Conservation (phyloP, 30 jellyfish, hydroid and myxozoan genomes). For the Aurelia aurita region DNA sequence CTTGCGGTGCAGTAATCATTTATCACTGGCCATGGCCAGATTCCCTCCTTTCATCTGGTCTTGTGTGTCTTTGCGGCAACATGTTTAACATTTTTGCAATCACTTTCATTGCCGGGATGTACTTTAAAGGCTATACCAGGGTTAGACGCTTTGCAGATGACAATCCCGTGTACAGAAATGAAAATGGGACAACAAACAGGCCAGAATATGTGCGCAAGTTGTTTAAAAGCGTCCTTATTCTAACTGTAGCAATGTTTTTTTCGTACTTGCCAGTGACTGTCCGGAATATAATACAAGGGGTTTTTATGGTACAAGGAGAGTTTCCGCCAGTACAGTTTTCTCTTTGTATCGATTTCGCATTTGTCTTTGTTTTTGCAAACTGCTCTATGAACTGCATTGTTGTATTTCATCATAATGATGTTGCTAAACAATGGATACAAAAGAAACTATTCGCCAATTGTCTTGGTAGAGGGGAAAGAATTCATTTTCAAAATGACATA, state of each 20-base stretch:
- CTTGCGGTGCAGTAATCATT: neutral
- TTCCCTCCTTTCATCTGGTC: neutral
- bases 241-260: neutral
- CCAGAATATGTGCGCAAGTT: slow-evolving; percentile 14
- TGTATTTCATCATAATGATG: neutral
- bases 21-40: neutral
- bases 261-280: neutral
- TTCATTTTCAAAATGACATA: too few species aligned
- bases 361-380: neutral
- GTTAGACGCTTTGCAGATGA: neutral
- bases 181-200: neutral
- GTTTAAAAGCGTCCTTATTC: slow-evolving; percentile 4
- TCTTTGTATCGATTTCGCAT: neutral
- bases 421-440: neutral
- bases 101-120: neutral
- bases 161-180: neutral
- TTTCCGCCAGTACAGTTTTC: neutral
- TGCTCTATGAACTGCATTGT: neutral
- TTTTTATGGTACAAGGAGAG: neutral
- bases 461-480: too few species aligned
- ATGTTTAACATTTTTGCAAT: neutral
- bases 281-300: neutral
- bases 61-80: neutral
- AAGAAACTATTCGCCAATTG: neutral
- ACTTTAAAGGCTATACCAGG: neutral